Evolutionary conservation across 2,888 invertebrate genomes (phyloP), one percentile per base, ranked within the genome.

Genomic region (Hyalella azteca): DNA sequence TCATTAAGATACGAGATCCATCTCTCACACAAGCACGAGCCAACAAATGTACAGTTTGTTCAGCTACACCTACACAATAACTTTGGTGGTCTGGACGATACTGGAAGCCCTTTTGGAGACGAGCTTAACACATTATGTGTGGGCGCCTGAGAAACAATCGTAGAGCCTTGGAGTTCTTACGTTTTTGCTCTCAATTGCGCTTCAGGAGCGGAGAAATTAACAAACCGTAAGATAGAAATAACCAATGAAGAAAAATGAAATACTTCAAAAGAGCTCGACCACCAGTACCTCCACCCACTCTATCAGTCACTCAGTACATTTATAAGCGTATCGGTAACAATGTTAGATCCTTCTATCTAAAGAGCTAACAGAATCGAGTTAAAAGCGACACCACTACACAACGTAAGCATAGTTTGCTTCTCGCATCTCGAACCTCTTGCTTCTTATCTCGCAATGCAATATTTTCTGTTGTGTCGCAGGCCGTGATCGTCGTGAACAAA

Each of bases 241-340:
- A 54, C 54, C 54, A 54, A 54, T 54, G 26, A n/a, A 54, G 29
- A 54, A 54, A 22, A 54, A 29, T 26, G 54, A 54, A 54, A 22
- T 22, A 26, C 54, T 54, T 54, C 54, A 54, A 54, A 54, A 54
- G 54, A 54, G 54, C 54, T 54, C 36, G 66, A 39, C 66, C 36
- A 36, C 66, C 66, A 66, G 66, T 66, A 36, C 66, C 66, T 66
- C 66, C 66, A 32, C 32, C 66, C 66, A 66, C 36, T 32, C 22
- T 66, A 36, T 66, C 66, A 66, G 66, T 66, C 66, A 66, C 66
- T 32, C 66, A 66, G 66, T 66, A 66, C 66, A 66, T 66, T 66
- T 66, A 66, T 66, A 66, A 66, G 66, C 66, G 66, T 66, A 66
- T 66, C 66, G 66, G 66, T 66, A 66, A 66, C 66, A 66, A 66